Evolutionary conservation across 2,797 vertebrate genomes (phyloP).

Genomic region (Cryptoprocta ferox): DNA sequence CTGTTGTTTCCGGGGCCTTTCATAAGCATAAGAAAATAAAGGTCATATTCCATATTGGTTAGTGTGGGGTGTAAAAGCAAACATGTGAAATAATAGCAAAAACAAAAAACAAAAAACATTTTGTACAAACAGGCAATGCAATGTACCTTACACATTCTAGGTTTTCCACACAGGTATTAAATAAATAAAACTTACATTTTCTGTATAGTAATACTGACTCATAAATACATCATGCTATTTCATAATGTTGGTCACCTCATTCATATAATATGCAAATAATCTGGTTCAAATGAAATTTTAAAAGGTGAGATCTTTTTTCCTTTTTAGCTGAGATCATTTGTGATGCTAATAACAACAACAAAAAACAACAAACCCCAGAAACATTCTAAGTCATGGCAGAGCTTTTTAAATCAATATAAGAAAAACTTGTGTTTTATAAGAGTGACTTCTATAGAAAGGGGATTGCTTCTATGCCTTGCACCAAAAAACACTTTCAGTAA

Average conservation of each 20-base stretch:
- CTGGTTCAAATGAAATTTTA: neutral
- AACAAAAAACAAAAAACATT: neutral
- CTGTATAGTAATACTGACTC: neutral
- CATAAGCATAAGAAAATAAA: conserved; percentile 32
- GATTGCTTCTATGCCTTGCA: neutral
- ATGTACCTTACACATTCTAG: neutral
- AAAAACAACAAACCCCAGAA: neutral
- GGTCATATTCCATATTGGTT: neutral
- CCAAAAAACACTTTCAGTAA: conserved; percentile 18
- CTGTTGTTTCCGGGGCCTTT: neutral
- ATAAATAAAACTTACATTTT: neutral
- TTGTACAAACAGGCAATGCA: neutral
- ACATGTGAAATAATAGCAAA: neutral
- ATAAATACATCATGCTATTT: neutral
- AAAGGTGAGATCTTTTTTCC: neutral
- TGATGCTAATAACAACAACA: neutral
- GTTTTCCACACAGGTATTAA: neutral
- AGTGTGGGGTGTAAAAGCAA: neutral
- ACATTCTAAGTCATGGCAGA: neutral
- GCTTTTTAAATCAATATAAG: conserved; percentile 7
- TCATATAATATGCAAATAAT: neutral
- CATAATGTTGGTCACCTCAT: neutral
- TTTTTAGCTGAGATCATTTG: conserved; percentile 2
- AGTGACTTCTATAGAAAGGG: neutral
- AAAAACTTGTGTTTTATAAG: conserved; percentile 17